Conservation (phyloP, 1,140 invertebrate species). For the Nebria ingens region DNA sequence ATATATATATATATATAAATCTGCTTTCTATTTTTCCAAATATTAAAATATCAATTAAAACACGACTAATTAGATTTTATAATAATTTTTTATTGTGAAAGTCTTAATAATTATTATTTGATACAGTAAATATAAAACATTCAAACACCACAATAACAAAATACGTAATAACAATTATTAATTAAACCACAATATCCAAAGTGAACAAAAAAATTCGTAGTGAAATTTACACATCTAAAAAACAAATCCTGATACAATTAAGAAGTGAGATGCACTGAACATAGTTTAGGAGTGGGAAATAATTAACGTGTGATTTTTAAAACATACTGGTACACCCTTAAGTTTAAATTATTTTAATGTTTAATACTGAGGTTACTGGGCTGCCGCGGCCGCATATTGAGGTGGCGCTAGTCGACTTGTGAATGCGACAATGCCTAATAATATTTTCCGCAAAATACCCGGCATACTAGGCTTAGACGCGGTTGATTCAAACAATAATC, state of each 20-base stretch:
- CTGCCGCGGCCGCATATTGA: slow-evolving; percentile 15
- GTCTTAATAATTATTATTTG: not conserved
- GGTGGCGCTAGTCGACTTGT: slow-evolving; percentile 55
- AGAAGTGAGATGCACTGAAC: too few species aligned
- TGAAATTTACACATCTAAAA: too few species aligned
- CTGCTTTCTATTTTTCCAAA: too few species aligned
- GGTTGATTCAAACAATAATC: slow-evolving; percentile 47
- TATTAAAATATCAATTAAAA: not conserved
- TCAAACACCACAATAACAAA: slow-evolving; percentile 7
- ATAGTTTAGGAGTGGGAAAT: too few species aligned
- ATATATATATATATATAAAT: too few species aligned
- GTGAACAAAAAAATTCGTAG: too few species aligned
- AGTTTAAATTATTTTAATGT: too few species aligned
- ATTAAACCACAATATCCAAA: not conserved
- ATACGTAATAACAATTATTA: not conserved
- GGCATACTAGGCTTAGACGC: slow-evolving; percentile 53
- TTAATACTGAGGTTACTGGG: too few species aligned
- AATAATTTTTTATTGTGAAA: not conserved
- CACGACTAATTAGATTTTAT: not conserved
- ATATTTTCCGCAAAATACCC: slow-evolving; percentile 39
- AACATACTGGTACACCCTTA: too few species aligned
- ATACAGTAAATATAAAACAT: slow-evolving; percentile 9
- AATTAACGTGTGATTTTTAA: too few species aligned
- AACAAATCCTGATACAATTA: too few species aligned
- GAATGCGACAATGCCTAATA: slow-evolving; percentile 44